phyloP scores from a whole-genome alignment of 2,113 vertebrate species.

The Hyaena hyaena region DNA sequence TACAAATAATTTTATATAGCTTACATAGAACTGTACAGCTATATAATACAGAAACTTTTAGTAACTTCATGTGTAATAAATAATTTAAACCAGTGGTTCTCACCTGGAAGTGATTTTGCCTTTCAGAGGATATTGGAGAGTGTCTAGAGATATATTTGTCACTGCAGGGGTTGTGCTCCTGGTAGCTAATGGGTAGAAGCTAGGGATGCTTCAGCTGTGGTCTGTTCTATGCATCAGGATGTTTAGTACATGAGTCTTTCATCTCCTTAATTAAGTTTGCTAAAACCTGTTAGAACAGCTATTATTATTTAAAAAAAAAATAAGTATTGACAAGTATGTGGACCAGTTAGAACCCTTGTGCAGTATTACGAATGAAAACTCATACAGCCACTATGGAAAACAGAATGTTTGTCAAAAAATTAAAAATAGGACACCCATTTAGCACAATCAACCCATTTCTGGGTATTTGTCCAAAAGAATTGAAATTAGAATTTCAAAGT shows the following conservation, averaged over 20 bases:
- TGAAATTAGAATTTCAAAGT: not conserved
- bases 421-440: not conserved
- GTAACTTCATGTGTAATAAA: not conserved
- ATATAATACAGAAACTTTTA: not conserved
- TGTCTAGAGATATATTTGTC: not conserved
- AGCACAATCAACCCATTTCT: not conserved
- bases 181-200: not conserved
- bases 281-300: not conserved
- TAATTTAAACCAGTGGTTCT: not conserved
- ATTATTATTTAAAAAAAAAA: not conserved
- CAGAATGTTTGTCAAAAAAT: not conserved
- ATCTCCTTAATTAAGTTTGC: not conserved
- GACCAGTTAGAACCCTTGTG: not conserved
- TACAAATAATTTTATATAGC: not conserved
- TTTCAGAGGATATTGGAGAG: not conserved
- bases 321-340: not conserved
- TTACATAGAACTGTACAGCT: not conserved
- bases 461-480: not conserved
- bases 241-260: not conserved
- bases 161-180: not conserved
- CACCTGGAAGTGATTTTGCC: not conserved
- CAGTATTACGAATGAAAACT: not conserved
- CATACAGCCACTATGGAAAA: not conserved
- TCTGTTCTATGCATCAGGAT: not conserved
- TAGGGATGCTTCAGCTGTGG: not conserved